A percentile compares a stretch with the other conserved stretches of the same genome.
Evolutionary conservation across 2,113 vertebrate species (phyloP).

Genomic region (Notiomystis cincta): DNA sequence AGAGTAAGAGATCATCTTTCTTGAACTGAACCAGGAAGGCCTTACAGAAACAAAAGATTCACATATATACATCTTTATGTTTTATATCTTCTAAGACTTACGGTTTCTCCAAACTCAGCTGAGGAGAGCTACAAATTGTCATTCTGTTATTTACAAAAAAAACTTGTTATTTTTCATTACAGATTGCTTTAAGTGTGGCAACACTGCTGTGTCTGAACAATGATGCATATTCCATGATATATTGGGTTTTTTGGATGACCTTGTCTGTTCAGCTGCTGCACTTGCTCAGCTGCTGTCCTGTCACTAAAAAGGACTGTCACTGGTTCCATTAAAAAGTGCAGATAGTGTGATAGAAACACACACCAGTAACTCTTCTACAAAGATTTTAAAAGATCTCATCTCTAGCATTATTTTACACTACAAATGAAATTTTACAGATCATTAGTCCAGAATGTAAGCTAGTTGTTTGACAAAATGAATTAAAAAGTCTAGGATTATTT

Average conservation of each 20-base stretch:
- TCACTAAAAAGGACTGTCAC: neutral
- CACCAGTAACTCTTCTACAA: neutral
- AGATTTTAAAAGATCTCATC: conserved; percentile 2
- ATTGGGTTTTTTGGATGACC: neutral
- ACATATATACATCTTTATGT: neutral
- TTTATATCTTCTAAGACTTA: neutral
- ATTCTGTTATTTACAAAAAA: neutral
- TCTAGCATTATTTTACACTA: conserved; percentile 27
- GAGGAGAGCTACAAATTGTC: neutral
- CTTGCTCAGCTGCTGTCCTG: neutral
- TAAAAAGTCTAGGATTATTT: neutral
- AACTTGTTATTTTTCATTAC: neutral
- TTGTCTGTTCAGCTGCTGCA: neutral
- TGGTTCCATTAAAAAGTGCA: neutral
- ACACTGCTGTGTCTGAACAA: neutral
- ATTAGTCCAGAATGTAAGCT: conserved; percentile 31
- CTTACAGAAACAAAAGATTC: neutral
- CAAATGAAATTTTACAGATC: conserved; percentile 46
- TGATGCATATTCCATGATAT: neutral
- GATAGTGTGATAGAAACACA: neutral
- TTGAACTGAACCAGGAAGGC: neutral
- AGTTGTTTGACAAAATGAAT: conserved; percentile 21
- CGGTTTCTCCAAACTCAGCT: neutral
- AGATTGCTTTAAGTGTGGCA: neutral
- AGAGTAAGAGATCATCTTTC: neutral